Conservation (phyloP, 2,113 vertebrate species). For the Catagonus wagneri region DNA sequence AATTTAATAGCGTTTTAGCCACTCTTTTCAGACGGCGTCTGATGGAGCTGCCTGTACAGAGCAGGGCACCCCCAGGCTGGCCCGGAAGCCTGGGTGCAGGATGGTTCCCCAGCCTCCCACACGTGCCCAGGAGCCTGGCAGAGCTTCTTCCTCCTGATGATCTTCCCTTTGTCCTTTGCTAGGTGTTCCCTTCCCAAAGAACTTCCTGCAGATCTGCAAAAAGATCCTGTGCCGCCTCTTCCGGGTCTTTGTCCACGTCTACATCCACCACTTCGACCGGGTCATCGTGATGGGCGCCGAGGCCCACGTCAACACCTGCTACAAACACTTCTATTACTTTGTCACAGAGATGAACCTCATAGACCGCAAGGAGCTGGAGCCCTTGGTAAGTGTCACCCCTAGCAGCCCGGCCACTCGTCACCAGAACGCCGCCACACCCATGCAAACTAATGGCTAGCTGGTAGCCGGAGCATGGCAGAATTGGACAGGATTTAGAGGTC, state of each 20-base stretch:
- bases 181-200: conserved; percentile 94
- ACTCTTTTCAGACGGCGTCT: background rate
- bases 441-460: background rate
- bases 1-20: background rate
- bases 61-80: too few relatives aligned
- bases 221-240: conserved; percentile 94
- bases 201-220: conserved; percentile 94
- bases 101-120: background rate
- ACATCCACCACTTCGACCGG: conserved; percentile 94
- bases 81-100: background rate
- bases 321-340: conserved; percentile 95
- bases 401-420: background rate
- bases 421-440: fast-evolving
- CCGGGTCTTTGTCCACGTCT: conserved; percentile 93
- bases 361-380: conserved; percentile 93
- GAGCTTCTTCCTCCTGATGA: background rate
- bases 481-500: background rate
- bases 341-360: conserved; percentile 93
- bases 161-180: background rate
- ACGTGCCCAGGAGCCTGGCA: fast-evolving
- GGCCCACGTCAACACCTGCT: conserved; percentile 94
- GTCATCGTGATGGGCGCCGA: conserved; percentile 93
- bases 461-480: background rate
- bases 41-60: fast-evolving
- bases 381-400: conserved; percentile 89